A percentile compares a stretch with the other conserved stretches of the same genome.
Evolutionary conservation across 1,140 invertebrate species (phyloP).

Genomic region (Phymastichus coffea): DNA sequence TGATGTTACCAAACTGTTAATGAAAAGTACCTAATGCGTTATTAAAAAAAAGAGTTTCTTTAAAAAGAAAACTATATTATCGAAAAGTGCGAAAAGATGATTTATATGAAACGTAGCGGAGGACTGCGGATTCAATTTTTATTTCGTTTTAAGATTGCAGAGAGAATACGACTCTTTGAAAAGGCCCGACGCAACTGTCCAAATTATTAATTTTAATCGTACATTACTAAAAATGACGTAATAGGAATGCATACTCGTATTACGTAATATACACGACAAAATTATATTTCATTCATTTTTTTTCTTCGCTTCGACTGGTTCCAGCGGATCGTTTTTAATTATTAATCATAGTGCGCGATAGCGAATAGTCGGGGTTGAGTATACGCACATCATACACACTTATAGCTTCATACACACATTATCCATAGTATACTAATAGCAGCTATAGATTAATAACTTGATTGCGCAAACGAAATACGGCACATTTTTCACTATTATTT

Average conservation of each 20-base stretch:
- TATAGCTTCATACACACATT: slow-evolving; percentile 42
- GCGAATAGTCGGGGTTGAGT: slow-evolving; percentile 34
- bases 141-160: slow-evolving; percentile 16
- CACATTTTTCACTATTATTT: slow-evolving; percentile 42
- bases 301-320: slow-evolving; percentile 18
- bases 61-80: slow-evolving; percentile 36
- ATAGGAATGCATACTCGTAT: slow-evolving; percentile 18
- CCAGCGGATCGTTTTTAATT: neutral
- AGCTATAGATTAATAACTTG: slow-evolving; percentile 48
- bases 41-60: slow-evolving; percentile 45
- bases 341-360: slow-evolving; percentile 27
- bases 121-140: slow-evolving; percentile 36
- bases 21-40: slow-evolving; percentile 56
- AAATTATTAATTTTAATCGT: slow-evolving; percentile 26
- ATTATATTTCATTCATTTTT: slow-evolving; percentile 12
- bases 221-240: slow-evolving; percentile 1
- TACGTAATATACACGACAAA: slow-evolving; percentile 1
- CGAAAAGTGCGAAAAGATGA: slow-evolving; percentile 28
- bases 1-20: slow-evolving; percentile 59
- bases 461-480: slow-evolving; percentile 40
- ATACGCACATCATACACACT: slow-evolving; percentile 33
- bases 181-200: slow-evolving; percentile 26
- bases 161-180: slow-evolving; percentile 22
- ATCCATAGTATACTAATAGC: slow-evolving; percentile 51
- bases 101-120: slow-evolving; percentile 34